These are phyloP conservation scores for Enteromius anoplus DNA, from an alignment of 2,797 vertebrate species.

Conservation along the genomic window DNA sequence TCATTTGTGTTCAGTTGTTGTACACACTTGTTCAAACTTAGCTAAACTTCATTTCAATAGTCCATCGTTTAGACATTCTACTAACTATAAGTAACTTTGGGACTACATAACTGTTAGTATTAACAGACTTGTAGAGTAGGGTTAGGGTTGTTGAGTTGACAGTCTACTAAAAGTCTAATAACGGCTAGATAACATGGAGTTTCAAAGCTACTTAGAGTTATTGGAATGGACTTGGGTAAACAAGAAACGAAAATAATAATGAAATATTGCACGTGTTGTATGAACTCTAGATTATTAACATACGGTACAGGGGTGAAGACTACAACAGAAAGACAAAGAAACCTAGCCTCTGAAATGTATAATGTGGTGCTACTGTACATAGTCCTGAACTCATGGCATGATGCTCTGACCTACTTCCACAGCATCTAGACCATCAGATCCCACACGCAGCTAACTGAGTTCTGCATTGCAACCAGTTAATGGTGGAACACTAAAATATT, in stretches of 20 bases:
- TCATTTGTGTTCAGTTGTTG: too few species aligned
- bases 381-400: neutral
- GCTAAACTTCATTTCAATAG: too few species aligned
- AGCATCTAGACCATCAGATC: neutral
- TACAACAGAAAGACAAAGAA: neutral
- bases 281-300: neutral
- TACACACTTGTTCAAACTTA: too few species aligned
- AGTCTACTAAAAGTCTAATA: too few species aligned
- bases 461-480: neutral
- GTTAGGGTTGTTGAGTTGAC: too few species aligned
- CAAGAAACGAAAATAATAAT: neutral
- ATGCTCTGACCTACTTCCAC: constrained; percentile 17
- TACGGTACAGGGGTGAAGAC: too few species aligned
- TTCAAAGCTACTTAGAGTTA: too few species aligned
- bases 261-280: neutral
- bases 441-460: neutral
- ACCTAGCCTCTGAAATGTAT: neutral
- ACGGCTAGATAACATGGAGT: too few species aligned
- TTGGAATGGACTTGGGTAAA: neutral
- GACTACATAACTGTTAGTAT: too few species aligned
- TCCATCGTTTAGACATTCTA: too few species aligned
- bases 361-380: neutral
- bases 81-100: too few species aligned
- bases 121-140: too few species aligned
- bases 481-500: neutral